Evolutionary conservation across 2,797 vertebrate species (phyloP).

Genomic region (Prionace glauca): DNA sequence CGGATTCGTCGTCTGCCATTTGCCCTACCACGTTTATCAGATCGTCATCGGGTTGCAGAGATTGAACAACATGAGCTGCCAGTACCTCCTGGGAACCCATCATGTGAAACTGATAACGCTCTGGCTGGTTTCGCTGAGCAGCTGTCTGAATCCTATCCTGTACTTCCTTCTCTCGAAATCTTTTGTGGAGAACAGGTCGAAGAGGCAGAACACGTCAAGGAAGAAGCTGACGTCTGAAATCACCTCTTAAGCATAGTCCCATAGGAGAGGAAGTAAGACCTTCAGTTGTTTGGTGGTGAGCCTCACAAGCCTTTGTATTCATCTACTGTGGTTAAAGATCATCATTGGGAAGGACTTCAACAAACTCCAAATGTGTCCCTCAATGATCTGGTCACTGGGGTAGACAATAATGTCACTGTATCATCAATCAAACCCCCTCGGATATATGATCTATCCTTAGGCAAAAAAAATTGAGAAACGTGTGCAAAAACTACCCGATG

Average conservation of each 20-base stretch:
- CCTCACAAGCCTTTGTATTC: background rate
- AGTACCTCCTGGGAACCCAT: background rate
- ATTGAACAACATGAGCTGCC: background rate
- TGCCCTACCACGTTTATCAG: conserved; percentile 27
- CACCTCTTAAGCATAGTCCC: background rate
- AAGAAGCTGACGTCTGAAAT: background rate
- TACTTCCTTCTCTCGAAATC: conserved; percentile 31
- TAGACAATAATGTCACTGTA: background rate
- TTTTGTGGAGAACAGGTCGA: background rate
- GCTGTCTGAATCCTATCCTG: conserved; percentile 27
- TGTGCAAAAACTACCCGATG: background rate
- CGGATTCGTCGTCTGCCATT: conserved; percentile 11
- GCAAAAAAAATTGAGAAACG: background rate
- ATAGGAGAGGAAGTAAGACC: background rate
- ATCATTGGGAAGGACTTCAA: background rate
- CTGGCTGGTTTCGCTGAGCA: conserved; percentile 25
- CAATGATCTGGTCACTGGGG: background rate
- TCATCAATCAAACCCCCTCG: background rate
- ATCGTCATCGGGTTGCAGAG: background rate
- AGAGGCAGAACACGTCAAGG: background rate
- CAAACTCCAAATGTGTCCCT: background rate
- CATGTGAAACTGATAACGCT: conserved; percentile 15
- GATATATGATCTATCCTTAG: background rate
- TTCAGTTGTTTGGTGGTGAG: background rate
- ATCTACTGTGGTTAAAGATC: background rate